phyloP scores from a whole-genome alignment of 2,888 invertebrate species.

The Diplolepis rosae region DNA sequence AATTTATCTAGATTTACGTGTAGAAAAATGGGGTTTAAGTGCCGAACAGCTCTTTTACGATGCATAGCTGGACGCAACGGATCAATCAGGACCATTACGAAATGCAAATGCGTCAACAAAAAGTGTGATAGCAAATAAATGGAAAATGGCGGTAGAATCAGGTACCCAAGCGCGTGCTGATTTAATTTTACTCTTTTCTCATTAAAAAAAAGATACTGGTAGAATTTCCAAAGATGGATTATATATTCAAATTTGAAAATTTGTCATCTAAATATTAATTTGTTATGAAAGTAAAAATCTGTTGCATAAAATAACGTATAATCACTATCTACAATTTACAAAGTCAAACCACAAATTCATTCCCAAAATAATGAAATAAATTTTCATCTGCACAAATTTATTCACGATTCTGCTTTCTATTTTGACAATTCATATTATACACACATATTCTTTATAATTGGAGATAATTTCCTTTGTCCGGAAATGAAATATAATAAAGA shows the following conservation, averaged over 20 bases:
- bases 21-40: constrained; percentile 1
- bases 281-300: background rate
- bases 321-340: background rate
- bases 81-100: background rate
- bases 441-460: too few species aligned
- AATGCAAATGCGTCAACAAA: constrained; percentile 1
- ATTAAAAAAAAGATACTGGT: too few species aligned
- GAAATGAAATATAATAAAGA: too few species aligned
- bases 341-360: background rate
- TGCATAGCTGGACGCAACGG: constrained; percentile 2
- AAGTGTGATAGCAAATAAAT: constrained; percentile 6
- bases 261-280: too few species aligned
- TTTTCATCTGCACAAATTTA: background rate
- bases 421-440: too few species aligned
- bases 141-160: constrained; percentile 10
- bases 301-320: background rate
- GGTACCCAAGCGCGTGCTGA: background rate
- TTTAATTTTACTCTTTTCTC: background rate
- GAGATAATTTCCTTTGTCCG: too few species aligned
- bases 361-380: constrained; percentile 1
- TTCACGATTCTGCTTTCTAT: too few species aligned
- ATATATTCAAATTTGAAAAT: too few species aligned
- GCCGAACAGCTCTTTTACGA: background rate
- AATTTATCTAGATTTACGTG: background rate
- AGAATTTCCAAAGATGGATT: too few species aligned